phyloP scores from a whole-genome alignment of 2,797 vertebrate genomes.

The Sebastes kiyomatsui region DNA sequence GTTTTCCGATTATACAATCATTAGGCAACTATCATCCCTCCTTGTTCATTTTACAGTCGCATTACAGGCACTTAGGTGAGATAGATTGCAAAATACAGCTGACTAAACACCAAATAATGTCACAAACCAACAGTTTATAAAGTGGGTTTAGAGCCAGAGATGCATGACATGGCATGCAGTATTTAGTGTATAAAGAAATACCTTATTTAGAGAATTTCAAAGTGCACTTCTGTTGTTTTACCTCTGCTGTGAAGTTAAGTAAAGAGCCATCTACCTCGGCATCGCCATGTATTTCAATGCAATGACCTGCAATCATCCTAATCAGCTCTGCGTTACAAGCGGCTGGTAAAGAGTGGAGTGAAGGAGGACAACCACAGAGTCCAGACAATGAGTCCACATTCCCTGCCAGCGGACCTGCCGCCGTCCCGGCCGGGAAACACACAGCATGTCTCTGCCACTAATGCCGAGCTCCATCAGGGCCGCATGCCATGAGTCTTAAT shows the following conservation, averaged over 20 bases:
- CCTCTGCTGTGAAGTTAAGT: background rate
- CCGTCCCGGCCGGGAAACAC: constrained; percentile 40
- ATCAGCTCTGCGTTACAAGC: constrained; percentile 58
- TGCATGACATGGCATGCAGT: background rate
- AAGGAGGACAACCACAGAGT: constrained; percentile 50
- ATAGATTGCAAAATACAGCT: background rate
- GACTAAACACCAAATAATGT: background rate
- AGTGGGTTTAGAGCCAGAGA: background rate
- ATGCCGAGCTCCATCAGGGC: constrained; percentile 53
- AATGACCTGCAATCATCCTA: constrained; percentile 38
- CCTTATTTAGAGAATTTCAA: background rate
- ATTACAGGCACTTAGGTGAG: background rate
- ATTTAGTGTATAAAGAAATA: no score
- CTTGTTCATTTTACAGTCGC: no score
- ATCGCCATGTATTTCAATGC: constrained; percentile 4
- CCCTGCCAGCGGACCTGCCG: constrained; percentile 56
- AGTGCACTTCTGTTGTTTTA: background rate
- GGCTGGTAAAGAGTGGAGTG: constrained; percentile 33
- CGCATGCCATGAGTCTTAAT: constrained; percentile 69
- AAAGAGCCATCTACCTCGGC: background rate
- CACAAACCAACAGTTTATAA: background rate
- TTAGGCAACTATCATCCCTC: no score
- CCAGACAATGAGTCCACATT: constrained; percentile 51
- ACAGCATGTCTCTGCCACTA: constrained; percentile 61
- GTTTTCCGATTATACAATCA: background rate